Evolutionary conservation across 2,113 vertebrate species (phyloP).

Genomic region (Albula goreensis): DNA sequence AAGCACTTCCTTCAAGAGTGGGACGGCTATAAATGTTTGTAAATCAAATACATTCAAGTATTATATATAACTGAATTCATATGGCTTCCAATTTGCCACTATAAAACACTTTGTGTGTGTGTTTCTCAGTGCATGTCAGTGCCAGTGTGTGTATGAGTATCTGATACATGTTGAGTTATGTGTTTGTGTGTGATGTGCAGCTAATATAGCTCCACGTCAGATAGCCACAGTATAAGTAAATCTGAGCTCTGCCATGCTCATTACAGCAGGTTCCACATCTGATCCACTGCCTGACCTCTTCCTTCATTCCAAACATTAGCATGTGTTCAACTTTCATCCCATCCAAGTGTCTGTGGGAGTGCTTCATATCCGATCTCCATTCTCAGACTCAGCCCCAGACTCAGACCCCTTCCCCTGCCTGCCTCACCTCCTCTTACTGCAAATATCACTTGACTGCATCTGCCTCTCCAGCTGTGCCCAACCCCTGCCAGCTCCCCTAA

Average conservation of each 20-base stretch:
- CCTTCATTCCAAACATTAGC: not conserved
- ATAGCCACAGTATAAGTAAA: conserved; percentile 10
- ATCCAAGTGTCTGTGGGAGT: not conserved
- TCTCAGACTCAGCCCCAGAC: not conserved
- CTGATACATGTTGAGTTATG: not conserved
- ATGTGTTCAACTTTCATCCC: not conserved
- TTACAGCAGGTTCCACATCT: not conserved
- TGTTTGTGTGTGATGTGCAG: not conserved
- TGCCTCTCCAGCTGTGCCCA: not conserved
- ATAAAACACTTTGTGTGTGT: not conserved
- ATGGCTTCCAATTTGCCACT: not conserved
- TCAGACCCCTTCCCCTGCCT: not conserved
- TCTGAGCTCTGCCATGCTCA: not conserved
- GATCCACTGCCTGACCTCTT: not conserved
- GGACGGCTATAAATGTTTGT: conserved; percentile 20
- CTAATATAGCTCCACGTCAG: not conserved
- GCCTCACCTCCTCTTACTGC: not conserved
- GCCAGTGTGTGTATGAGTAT: not conserved
- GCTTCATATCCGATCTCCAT: not conserved
- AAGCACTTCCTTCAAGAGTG: conserved; percentile 17
- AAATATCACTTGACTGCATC: conserved; percentile 17
- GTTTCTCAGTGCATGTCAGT: not conserved
- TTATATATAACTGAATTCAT: conserved; percentile 16
- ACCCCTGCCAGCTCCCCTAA: not conserved
- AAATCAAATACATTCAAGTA: conserved; percentile 24